Evolutionary conservation across 2,888 invertebrate species (phyloP).

Genomic region (Phyto melanocephala): DNA sequence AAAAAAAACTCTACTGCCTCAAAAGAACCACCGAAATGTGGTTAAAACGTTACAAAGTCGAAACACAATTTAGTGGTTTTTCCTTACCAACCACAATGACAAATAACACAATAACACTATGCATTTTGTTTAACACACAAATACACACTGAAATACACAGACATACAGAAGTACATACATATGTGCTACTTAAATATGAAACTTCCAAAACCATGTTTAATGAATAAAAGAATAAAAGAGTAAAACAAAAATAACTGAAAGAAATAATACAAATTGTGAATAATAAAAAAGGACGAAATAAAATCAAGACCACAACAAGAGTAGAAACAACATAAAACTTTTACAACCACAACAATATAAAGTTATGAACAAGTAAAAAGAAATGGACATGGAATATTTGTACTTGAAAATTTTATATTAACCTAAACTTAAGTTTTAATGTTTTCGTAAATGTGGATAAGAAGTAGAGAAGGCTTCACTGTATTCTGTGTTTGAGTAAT

Average conservation of each 20-base stretch:
- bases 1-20: slow-evolving; percentile 45
- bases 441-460: neutral
- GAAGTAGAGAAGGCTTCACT: neutral
- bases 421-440: no score
- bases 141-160: neutral
- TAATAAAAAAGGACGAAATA: slow-evolving; percentile 33
- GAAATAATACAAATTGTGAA: slow-evolving; percentile 52
- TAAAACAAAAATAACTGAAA: slow-evolving; percentile 9
- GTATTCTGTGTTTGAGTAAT: no score
- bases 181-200: slow-evolving; percentile 16
- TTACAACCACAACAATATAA: neutral
- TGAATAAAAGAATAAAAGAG: slow-evolving; percentile 3
- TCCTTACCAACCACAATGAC: slow-evolving; percentile 70
- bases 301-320: slow-evolving; percentile 44
- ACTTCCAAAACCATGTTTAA: slow-evolving; percentile 22
- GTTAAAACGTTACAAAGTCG: slow-evolving; percentile 74
- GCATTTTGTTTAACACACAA: slow-evolving; percentile 22
- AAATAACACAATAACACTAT: slow-evolving; percentile 66
- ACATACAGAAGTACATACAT: neutral
- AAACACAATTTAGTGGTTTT: slow-evolving; percentile 77
- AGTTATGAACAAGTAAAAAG: slow-evolving; percentile 41
- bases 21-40: slow-evolving; percentile 72
- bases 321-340: neutral
- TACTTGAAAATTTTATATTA: neutral
- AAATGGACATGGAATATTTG: slow-evolving; percentile 22